Conservation (phyloP, 2,113 vertebrate genomes). For the Clinocottus analis region DNA sequence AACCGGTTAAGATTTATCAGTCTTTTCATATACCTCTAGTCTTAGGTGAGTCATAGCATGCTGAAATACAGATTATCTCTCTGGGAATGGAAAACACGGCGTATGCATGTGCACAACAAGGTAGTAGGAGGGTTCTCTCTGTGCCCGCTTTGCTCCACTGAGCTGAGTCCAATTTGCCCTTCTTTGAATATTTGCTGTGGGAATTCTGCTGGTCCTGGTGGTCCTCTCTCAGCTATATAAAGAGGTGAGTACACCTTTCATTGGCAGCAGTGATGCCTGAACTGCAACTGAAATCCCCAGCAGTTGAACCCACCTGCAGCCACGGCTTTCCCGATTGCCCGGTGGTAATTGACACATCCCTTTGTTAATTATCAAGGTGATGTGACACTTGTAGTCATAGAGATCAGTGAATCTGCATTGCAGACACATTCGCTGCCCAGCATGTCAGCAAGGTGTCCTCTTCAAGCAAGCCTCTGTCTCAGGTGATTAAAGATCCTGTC, state of each 20-base stretch:
- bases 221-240: slow-evolving; percentile 33
- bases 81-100: slow-evolving; percentile 32
- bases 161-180: slow-evolving; percentile 74
- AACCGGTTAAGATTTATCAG: slow-evolving; percentile 15
- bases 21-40: slow-evolving; percentile 17
- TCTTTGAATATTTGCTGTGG: slow-evolving; percentile 71
- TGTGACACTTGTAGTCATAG: slow-evolving; percentile 73
- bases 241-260: slow-evolving; percentile 56
- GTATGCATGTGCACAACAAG: slow-evolving; percentile 55
- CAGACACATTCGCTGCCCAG: slow-evolving; percentile 70
- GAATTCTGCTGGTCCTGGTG: slow-evolving; percentile 41
- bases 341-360: slow-evolving; percentile 75
- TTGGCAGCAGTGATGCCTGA: slow-evolving; percentile 45
- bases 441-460: slow-evolving; percentile 82
- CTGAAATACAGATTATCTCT: slow-evolving; percentile 51
- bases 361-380: slow-evolving; percentile 78
- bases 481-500: slow-evolving; percentile 80
- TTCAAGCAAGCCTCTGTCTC: slow-evolving; percentile 72
- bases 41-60: slow-evolving; percentile 35
- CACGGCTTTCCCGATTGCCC: slow-evolving; percentile 61
- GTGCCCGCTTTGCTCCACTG: slow-evolving; percentile 70
- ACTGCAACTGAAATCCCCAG: slow-evolving; percentile 41
- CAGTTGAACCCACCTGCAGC: slow-evolving; percentile 63
- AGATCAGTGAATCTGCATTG: slow-evolving; percentile 77
- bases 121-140: slow-evolving; percentile 39